A percentile compares a stretch with the other conserved stretches of the same genome.
Evolutionary conservation across 2,797 vertebrate genomes (phyloP).

Genomic region (Gymnocypris eckloni): DNA sequence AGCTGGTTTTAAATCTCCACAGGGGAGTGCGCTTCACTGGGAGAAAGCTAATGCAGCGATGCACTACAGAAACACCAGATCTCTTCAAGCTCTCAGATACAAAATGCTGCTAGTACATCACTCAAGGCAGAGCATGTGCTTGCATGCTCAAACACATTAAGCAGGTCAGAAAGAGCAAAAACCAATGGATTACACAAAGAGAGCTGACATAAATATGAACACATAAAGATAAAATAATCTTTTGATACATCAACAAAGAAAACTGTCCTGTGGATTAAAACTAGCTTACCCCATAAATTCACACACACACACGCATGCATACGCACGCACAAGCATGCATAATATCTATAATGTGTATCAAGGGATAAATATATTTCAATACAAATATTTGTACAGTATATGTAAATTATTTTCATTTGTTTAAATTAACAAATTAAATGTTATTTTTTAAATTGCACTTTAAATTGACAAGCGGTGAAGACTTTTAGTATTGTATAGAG

Average conservation of each 20-base stretch:
- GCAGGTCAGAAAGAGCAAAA: neutral
- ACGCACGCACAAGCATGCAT: neutral
- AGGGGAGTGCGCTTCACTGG: constrained; percentile 3
- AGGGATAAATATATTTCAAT: neutral
- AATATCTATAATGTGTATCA: neutral
- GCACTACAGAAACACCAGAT: neutral
- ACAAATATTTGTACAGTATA: too few species aligned
- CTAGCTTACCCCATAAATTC: too few species aligned
- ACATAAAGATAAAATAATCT: neutral
- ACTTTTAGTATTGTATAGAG: neutral
- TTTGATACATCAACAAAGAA: neutral
- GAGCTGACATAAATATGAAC: neutral
- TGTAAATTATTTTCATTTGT: too few species aligned
- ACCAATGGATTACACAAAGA: neutral
- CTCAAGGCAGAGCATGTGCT: neutral
- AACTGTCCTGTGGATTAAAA: constrained; percentile 9
- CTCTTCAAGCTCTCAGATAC: constrained; percentile 1
- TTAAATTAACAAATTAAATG: too few species aligned
- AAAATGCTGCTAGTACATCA: constrained; percentile 20
- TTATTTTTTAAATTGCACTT: too few species aligned
- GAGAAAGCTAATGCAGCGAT: constrained; percentile 19
- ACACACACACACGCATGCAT: neutral
- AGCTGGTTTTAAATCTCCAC: constrained; percentile 44
- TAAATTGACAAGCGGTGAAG: neutral
- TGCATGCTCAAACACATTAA: neutral